Conservation (phyloP, 1,140 invertebrate genomes). For the Nilaparvata lugens region DNA sequence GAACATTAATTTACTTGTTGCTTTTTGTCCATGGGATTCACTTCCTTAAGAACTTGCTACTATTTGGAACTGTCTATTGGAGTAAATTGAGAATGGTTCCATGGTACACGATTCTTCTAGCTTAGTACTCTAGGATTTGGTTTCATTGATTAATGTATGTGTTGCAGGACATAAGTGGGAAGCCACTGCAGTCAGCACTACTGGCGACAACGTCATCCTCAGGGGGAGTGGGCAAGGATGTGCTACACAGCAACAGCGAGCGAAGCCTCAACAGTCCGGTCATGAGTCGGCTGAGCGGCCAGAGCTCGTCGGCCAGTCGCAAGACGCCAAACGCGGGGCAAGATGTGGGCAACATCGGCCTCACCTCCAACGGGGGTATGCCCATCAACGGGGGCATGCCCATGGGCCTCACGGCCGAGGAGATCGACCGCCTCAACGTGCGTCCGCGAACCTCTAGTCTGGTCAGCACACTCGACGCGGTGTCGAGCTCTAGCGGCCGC, state of each 20-base stretch:
- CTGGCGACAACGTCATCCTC: constrained; percentile 79
- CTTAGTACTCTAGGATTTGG: not conserved
- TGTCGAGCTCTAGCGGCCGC: constrained; percentile 80
- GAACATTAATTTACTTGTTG: too few relatives aligned
- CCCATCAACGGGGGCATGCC: constrained; percentile 46
- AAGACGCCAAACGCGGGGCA: constrained; percentile 41
- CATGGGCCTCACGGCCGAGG: constrained; percentile 83
- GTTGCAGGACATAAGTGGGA: constrained; percentile 81
- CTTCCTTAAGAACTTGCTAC: too few relatives aligned
- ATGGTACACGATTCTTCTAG: not conserved
- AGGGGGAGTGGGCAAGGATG: constrained; percentile 70
- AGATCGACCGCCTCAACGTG: constrained; percentile 81
- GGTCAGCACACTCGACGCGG: constrained; percentile 84
- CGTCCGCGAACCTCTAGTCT: constrained; percentile 77
- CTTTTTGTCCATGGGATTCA: too few relatives aligned
- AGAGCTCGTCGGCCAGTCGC: constrained; percentile 65
- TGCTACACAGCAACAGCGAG: constrained; percentile 78
- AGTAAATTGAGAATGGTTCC: not conserved
- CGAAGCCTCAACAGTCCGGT: constrained; percentile 82
- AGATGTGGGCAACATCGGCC: constrained; percentile 37
- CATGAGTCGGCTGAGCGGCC: constrained; percentile 78
- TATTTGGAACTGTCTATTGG: too few relatives aligned
- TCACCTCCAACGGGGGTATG: constrained; percentile 8
- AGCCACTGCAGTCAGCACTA: constrained; percentile 78
- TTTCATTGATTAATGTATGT: too few relatives aligned